These are phyloP conservation scores for Athene noctua DNA, from an alignment of 2,113 vertebrate genomes.

Conservation along the genomic window DNA sequence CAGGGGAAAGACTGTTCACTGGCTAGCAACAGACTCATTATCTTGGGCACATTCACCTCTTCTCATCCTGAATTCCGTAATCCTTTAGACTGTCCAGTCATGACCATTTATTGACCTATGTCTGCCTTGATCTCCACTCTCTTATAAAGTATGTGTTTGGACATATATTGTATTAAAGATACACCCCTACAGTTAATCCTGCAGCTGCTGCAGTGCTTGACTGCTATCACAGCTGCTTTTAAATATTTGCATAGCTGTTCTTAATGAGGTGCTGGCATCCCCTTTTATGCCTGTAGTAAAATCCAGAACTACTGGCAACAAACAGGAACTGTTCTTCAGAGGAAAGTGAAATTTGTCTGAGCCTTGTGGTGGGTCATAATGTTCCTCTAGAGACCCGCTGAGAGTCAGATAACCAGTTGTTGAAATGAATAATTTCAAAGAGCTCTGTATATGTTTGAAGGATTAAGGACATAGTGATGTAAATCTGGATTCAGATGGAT, in stretches of 20 bases:
- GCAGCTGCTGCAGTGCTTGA: background rate
- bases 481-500: background rate
- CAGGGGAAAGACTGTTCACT: background rate
- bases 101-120: background rate
- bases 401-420: background rate
- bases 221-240: background rate
- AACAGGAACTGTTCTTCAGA: background rate
- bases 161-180: background rate
- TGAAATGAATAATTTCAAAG: background rate
- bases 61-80: background rate
- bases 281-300: background rate
- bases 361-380: background rate
- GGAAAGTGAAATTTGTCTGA: background rate
- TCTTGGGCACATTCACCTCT: background rate
- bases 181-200: background rate
- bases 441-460: background rate
- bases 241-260: background rate
- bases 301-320: background rate
- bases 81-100: background rate
- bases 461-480: background rate
- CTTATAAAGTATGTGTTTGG: background rate
- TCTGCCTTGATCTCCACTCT: background rate
- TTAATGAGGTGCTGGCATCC: background rate
- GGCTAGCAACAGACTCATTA: background rate
- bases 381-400: background rate